A percentile compares a stretch with the other conserved stretches of the same genome.
Conservation (phyloP, 2,888 invertebrate genomes). For the Dryobota labecula region DNA sequence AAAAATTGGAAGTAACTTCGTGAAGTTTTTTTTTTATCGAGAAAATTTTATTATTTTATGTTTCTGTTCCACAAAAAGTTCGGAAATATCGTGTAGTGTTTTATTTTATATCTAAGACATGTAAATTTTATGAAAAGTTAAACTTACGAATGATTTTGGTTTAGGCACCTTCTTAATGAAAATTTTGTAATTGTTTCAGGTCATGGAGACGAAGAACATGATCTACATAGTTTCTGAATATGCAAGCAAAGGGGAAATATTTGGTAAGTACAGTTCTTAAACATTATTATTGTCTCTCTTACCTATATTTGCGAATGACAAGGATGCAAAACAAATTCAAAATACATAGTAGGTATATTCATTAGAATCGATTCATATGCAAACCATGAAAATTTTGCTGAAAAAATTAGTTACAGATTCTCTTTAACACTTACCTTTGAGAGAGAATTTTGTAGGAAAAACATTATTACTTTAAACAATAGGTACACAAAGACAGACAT, state of each 20-base stretch:
- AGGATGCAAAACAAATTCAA: background rate
- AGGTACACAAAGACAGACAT: constrained; percentile 9
- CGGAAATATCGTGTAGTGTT: too few species aligned
- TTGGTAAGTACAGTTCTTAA: constrained; percentile 92
- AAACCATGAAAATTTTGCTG: background rate
- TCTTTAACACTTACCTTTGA: background rate
- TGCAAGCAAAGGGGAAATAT: constrained; percentile 99
- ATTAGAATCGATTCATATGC: background rate
- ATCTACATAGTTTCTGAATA: constrained; percentile 99
- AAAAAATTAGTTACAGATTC: background rate
- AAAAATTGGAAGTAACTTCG: too few species aligned
- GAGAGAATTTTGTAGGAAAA: constrained; percentile 22
- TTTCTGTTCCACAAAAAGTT: background rate
- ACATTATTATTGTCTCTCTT: background rate
- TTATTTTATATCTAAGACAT: background rate
- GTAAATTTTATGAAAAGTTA: background rate
- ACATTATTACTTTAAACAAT: constrained; percentile 6
- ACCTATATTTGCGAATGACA: too few species aligned
- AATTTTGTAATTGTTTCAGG: constrained; percentile 91
- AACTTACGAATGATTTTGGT: background rate
- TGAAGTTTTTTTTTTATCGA: too few species aligned
- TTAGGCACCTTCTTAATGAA: background rate
- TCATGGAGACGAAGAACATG: constrained; percentile 99
- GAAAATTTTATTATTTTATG: too few species aligned
- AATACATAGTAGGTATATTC: background rate